phyloP scores from a whole-genome alignment of 2,113 vertebrate genomes.

The Brienomyrus longianalis region DNA sequence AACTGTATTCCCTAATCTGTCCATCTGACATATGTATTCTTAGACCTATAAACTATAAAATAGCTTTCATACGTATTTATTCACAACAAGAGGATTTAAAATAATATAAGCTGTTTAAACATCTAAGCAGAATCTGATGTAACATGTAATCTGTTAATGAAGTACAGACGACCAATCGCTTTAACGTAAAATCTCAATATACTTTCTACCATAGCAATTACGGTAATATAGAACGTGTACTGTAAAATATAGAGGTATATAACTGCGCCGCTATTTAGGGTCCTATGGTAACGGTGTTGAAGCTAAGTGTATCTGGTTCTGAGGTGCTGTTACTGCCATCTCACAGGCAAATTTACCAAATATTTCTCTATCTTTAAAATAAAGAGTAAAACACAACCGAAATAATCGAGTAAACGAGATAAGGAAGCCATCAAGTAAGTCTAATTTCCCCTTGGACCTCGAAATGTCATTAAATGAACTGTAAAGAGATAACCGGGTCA shows the following conservation, averaged over 20 bases:
- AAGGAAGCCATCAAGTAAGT: background rate
- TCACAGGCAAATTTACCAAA: conserved; percentile 60
- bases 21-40: background rate
- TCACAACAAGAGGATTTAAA: background rate
- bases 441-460: background rate
- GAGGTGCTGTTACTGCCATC: conserved; percentile 77
- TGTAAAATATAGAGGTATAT: background rate
- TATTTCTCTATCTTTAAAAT: conserved; percentile 34
- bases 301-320: conserved; percentile 84
- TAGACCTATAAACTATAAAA: background rate
- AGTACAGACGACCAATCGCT: background rate
- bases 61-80: background rate
- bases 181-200: background rate
- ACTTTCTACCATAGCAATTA: background rate
- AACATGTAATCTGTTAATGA: background rate
- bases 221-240: background rate
- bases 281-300: conserved; percentile 72
- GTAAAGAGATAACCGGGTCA: background rate
- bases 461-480: background rate
- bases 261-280: conserved; percentile 41
- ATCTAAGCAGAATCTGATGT: background rate
- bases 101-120: background rate
- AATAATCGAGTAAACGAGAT: background rate
- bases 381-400: background rate
- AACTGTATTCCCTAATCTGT: background rate